phyloP scores from a whole-genome alignment of 2,113 vertebrate species.

The Phylloscopus trochilus region DNA sequence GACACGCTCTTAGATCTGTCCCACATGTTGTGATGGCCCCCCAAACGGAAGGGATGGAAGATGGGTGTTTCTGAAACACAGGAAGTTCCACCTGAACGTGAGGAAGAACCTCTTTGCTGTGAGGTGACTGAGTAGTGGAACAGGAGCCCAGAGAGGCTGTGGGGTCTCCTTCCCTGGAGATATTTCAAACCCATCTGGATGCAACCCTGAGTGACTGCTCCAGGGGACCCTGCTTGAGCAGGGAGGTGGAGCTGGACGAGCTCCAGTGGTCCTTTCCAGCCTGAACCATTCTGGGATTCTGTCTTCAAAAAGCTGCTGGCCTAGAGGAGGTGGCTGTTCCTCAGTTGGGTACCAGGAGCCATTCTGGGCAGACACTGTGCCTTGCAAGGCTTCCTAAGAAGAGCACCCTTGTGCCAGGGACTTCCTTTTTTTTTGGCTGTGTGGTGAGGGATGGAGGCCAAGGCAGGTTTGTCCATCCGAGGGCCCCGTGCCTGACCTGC shows the following conservation, averaged over 20 bases:
- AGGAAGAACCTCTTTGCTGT: neutral
- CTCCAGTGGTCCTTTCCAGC: neutral
- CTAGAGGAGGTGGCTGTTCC: neutral
- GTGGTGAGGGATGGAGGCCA: neutral
- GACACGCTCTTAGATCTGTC: neutral
- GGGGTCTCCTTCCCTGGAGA: neutral
- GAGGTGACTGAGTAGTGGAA: neutral
- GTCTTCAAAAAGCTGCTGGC: neutral
- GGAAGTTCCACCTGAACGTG: neutral
- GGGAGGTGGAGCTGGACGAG: neutral
- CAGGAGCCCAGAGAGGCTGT: neutral
- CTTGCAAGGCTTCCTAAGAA: neutral
- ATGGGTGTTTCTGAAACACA: neutral
- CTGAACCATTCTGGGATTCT: neutral
- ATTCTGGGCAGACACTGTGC: neutral
- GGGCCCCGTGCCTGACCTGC: neutral
- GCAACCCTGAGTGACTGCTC: neutral
- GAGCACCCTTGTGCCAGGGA: neutral
- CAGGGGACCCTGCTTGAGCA: neutral
- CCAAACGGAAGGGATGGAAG: neutral
- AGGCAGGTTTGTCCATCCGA: rapidly evolving
- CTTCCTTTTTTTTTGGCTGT: rapidly evolving
- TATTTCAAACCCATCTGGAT: neutral
- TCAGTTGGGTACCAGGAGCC: neutral
- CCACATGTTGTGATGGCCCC: neutral